Evolutionary conservation across 2,797 vertebrate species (phyloP).

Genomic region (Atherinosoma microstoma): DNA sequence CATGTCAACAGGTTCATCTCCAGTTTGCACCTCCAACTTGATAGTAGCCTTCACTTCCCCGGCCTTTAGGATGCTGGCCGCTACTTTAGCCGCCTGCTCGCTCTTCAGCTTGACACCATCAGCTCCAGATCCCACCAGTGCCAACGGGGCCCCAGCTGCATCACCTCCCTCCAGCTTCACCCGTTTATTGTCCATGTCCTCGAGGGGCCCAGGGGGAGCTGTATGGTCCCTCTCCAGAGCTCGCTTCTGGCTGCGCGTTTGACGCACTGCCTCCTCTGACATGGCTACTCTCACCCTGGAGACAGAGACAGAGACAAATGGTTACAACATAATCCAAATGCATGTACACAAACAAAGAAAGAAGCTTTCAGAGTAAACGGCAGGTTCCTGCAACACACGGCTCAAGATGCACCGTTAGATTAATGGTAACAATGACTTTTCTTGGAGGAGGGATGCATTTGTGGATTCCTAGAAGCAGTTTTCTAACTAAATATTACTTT

Average conservation of each 20-base stretch:
- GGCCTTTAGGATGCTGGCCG: slow-evolving; percentile 83
- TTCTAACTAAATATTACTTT: background rate
- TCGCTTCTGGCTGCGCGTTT: slow-evolving; percentile 96
- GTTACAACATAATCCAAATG: slow-evolving; percentile 14
- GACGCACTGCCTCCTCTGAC: slow-evolving; percentile 94
- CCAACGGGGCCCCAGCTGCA: slow-evolving; percentile 65
- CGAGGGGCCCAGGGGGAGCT: slow-evolving; percentile 52
- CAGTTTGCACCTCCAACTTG: slow-evolving; percentile 90
- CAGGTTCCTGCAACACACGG: background rate
- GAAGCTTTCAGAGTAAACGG: background rate
- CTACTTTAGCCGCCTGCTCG: slow-evolving; percentile 70
- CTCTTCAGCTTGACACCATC: slow-evolving; percentile 68
- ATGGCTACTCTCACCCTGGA: slow-evolving; percentile 84
- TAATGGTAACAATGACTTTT: background rate
- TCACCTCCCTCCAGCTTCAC: slow-evolving; percentile 89
- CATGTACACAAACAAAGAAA: background rate
- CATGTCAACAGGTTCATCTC: slow-evolving; percentile 96
- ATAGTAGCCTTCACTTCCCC: slow-evolving; percentile 89
- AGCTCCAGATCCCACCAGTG: slow-evolving; percentile 57
- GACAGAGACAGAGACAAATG: slow-evolving; percentile 21
- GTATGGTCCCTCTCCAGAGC: slow-evolving; percentile 89
- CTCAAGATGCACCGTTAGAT: background rate
- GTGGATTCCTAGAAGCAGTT: background rate
- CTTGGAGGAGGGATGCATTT: background rate
- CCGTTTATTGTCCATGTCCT: slow-evolving; percentile 89